phyloP scores from a whole-genome alignment of 2,113 vertebrate species.

The Dasypus novemcinctus region DNA sequence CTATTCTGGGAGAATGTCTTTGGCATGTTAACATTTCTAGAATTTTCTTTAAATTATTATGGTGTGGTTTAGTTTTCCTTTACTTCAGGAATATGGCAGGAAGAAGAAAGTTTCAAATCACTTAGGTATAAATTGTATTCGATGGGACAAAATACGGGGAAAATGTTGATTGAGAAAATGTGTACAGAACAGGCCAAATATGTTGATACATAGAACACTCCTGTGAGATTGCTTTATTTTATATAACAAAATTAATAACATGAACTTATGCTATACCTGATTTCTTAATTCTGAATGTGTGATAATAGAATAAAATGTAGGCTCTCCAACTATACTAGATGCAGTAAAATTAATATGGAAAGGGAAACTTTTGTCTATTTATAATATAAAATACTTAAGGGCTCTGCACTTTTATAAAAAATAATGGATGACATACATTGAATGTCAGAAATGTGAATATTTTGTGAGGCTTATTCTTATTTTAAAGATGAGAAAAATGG shows the following conservation, averaged over 20 bases:
- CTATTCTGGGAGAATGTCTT: not conserved
- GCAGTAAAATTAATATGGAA: not conserved
- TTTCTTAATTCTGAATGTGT: not conserved
- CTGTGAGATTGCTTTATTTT: not conserved
- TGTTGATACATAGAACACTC: not conserved
- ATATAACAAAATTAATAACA: not conserved
- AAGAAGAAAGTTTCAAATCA: not conserved
- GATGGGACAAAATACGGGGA: not conserved
- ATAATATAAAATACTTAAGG: not conserved
- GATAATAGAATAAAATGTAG: not conserved
- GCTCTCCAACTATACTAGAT: not conserved
- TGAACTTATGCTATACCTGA: not conserved
- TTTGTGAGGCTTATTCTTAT: not conserved
- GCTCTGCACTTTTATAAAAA: not conserved
- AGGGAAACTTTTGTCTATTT: not conserved
- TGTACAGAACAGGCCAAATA: not conserved
- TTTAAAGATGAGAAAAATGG: not conserved
- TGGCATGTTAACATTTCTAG: not conserved
- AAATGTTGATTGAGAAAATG: constrained; percentile 16
- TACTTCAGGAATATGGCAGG: not conserved
- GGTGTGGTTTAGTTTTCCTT: not conserved
- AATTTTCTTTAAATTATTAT: not conserved
- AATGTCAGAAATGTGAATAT: not conserved
- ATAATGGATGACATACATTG: not conserved
- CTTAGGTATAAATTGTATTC: not conserved